Conservation (phyloP, 2,888 invertebrate species). For the Thereva nobilitata region DNA sequence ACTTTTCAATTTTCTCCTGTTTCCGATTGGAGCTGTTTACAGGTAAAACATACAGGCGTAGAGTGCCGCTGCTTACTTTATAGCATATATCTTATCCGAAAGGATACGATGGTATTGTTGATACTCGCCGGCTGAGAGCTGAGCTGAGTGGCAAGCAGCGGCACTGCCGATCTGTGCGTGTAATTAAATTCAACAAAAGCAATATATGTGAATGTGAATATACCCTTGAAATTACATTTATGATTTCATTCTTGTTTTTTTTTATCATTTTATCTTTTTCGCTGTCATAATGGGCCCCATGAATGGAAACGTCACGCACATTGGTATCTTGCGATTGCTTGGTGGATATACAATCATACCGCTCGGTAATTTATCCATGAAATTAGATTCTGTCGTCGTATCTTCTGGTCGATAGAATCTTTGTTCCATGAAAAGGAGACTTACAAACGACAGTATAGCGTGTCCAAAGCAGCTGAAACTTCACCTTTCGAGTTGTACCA, state of each 20-base stretch:
- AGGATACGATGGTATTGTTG: too few relatives aligned
- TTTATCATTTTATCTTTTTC: neutral
- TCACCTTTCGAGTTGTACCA: slow-evolving; percentile 76
- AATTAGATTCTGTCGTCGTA: slow-evolving; percentile 68
- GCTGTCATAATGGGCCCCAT: neutral
- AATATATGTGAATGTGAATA: neutral
- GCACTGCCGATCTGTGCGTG: neutral
- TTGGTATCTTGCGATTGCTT: neutral
- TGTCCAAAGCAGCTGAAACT: slow-evolving; percentile 65
- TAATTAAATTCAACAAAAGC: neutral
- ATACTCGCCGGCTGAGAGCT: too few relatives aligned
- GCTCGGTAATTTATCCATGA: slow-evolving; percentile 6
- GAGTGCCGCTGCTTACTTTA: slow-evolving; percentile 4
- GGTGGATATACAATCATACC: too few relatives aligned
- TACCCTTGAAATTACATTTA: neutral
- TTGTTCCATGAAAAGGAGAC: slow-evolving; percentile 64
- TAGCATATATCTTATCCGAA: neutral
- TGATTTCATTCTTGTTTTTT: slow-evolving; percentile 2
- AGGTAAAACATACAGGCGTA: slow-evolving; percentile 57
- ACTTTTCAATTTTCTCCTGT: slow-evolving; percentile 49
- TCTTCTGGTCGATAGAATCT: slow-evolving; percentile 78
- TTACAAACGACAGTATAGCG: slow-evolving; percentile 64
- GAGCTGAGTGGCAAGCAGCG: too few relatives aligned
- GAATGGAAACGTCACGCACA: slow-evolving; percentile 10
- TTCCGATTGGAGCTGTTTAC: slow-evolving; percentile 64